Evolutionary conservation across 2,888 invertebrate species (phyloP).

Genomic region (Oithona nana): DNA sequence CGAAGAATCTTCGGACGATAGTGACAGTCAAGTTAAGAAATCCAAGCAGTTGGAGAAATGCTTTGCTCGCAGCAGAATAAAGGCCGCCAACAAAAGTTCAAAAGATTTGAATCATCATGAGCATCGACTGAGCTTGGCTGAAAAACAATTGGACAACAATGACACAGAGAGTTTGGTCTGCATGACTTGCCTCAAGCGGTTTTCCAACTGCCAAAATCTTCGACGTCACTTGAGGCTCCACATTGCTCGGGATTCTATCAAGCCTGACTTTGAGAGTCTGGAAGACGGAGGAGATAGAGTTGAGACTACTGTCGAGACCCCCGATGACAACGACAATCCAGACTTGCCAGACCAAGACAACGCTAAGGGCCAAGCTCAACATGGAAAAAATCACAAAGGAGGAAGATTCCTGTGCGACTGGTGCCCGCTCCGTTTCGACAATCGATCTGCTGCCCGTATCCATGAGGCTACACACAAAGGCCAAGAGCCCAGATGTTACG

Average conservation of each 20-base stretch:
- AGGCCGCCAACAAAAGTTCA: background rate
- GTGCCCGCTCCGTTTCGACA: conserved; percentile 16
- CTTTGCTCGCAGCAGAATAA: background rate
- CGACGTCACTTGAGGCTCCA: conserved; percentile 16
- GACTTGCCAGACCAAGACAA: background rate
- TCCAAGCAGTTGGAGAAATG: background rate
- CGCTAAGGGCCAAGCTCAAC: too few relatives aligned
- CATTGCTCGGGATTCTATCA: conserved; percentile 15
- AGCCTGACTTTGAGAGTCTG: conserved; percentile 6
- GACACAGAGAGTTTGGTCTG: conserved; percentile 16
- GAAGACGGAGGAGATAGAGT: background rate
- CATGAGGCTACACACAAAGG: conserved; percentile 14
- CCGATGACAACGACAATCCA: background rate
- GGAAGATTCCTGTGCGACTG: conserved; percentile 15
- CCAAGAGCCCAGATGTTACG: conserved; percentile 10
- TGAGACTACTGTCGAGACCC: background rate
- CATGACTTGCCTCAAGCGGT: conserved; percentile 16
- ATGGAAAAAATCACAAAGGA: background rate
- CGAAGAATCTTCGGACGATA: conserved; percentile 14
- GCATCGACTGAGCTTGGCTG: conserved; percentile 14
- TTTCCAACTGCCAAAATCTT: conserved; percentile 17
- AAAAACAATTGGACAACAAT: conserved; percentile 15
- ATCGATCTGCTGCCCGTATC: conserved; percentile 9
- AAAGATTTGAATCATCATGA: background rate
- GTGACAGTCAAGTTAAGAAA: conserved; percentile 2